These are phyloP conservation scores for Spinus pinus DNA, from an alignment of 2,797 vertebrate species.

Conservation along the genomic window DNA sequence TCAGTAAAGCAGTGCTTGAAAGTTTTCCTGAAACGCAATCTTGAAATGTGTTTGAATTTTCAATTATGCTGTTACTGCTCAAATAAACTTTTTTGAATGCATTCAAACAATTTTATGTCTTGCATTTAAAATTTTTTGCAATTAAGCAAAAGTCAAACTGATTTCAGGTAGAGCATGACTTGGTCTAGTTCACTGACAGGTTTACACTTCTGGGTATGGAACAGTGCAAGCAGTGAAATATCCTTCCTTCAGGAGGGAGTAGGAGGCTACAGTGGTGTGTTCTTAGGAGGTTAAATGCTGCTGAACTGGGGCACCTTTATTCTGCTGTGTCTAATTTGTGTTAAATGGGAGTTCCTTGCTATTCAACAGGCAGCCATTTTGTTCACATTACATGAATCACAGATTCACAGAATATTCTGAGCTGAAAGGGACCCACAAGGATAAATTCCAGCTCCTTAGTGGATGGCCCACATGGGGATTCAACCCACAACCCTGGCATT, in stretches of 20 bases:
- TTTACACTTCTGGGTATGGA: background rate
- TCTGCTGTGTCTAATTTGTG: background rate
- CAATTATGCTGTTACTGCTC: background rate
- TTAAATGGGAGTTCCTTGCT: background rate
- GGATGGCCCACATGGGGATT: background rate
- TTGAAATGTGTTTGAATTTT: background rate
- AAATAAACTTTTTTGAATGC: background rate
- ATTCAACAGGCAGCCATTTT: background rate
- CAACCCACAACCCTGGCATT: background rate
- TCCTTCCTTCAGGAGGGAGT: background rate
- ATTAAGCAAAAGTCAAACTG: background rate
- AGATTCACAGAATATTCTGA: background rate
- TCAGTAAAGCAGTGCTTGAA: background rate
- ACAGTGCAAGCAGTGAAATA: background rate
- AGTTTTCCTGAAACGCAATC: background rate
- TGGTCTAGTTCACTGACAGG: background rate
- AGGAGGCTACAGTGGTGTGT: background rate
- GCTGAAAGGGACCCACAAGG: background rate
- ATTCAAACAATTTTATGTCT: background rate
- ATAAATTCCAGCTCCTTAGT: background rate
- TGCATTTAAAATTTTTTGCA: background rate
- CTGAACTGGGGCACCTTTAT: background rate
- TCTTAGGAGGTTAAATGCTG: background rate
- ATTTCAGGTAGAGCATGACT: background rate
- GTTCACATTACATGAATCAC: background rate